Conservation (phyloP, 92 coral and sea anemone genomes). For the Plumapathes pennacea region DNA sequence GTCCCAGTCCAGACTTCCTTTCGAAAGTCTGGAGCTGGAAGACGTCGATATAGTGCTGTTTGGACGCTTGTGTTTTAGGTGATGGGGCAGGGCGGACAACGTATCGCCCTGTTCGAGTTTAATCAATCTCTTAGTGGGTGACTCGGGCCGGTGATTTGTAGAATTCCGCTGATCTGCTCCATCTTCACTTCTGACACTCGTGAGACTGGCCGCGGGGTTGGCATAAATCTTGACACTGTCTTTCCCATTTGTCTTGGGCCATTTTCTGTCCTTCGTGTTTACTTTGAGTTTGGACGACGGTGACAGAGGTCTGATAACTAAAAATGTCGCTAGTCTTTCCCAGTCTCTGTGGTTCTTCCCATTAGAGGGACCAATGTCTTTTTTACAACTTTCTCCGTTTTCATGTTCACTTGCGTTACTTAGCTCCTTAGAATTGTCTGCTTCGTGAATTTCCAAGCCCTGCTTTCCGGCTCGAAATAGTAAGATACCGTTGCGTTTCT, state of each 20-base stretch:
- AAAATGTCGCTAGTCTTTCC: constrained; percentile 69
- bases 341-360: constrained; percentile 52
- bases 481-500: constrained; percentile 79
- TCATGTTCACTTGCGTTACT: constrained; percentile 17
- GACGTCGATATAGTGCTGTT: constrained; percentile 72
- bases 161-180: constrained; percentile 16
- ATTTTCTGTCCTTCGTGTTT: constrained; percentile 70
- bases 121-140: constrained; percentile 67
- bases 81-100: constrained; percentile 78
- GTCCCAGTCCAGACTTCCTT: constrained; percentile 93
- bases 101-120: constrained; percentile 88
- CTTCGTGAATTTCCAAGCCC: constrained; percentile 68
- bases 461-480: constrained; percentile 74
- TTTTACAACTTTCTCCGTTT: constrained; percentile 2
- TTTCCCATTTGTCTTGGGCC: constrained; percentile 39
- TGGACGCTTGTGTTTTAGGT: constrained; percentile 75
- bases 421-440: constrained; percentile 45
- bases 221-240: constrained; percentile 74
- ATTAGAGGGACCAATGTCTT: constrained; percentile 14
- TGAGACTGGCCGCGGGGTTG: constrained; percentile 68
- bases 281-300: constrained; percentile 57
- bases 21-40: constrained; percentile 66
- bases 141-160: constrained; percentile 46
- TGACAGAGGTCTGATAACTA: constrained; percentile 76
- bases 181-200: constrained; percentile 8